Conservation (phyloP, 2,888 invertebrate genomes). For the Drosophila robusta region DNA sequence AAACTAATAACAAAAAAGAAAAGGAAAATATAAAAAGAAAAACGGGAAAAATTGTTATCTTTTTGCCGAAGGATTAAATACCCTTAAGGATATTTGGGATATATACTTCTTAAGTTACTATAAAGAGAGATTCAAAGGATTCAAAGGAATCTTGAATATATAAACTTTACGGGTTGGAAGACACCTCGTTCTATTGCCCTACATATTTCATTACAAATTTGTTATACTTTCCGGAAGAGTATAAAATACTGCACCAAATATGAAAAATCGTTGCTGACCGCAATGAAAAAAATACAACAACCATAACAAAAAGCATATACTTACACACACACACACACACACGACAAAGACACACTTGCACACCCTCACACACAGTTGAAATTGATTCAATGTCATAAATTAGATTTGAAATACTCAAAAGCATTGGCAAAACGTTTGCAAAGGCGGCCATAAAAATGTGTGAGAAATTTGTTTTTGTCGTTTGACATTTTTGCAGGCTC, state of each 20-base stretch:
- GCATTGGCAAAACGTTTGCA: conserved; percentile 50
- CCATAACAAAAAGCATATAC: conserved; percentile 12
- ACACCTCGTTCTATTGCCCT: too few relatives aligned
- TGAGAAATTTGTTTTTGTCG: conserved; percentile 64
- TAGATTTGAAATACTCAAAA: conserved; percentile 79
- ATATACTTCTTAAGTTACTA: too few relatives aligned
- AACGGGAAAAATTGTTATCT: conserved; percentile 22
- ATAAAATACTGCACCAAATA: conserved; percentile 53
- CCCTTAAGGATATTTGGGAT: not conserved
- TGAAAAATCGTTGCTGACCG: conserved; percentile 78
- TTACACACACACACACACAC: conserved; percentile 18
- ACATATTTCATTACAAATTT: not conserved
- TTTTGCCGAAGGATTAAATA: not conserved
- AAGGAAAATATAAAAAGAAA: conserved; percentile 69
- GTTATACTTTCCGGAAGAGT: not conserved
- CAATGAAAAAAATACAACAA: conserved; percentile 32
- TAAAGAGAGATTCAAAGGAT: too few relatives aligned
- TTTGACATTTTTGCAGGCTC: conserved; percentile 53
- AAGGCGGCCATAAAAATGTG: conserved; percentile 74
- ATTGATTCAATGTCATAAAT: conserved; percentile 81
- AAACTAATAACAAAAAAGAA: conserved; percentile 21
- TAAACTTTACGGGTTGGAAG: too few relatives aligned
- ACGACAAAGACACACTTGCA: not conserved
- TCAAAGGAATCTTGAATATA: too few relatives aligned
- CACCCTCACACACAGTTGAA: conserved; percentile 36